Evolutionary conservation across 2,888 invertebrate genomes (phyloP).

Genomic region (Timema podura): DNA sequence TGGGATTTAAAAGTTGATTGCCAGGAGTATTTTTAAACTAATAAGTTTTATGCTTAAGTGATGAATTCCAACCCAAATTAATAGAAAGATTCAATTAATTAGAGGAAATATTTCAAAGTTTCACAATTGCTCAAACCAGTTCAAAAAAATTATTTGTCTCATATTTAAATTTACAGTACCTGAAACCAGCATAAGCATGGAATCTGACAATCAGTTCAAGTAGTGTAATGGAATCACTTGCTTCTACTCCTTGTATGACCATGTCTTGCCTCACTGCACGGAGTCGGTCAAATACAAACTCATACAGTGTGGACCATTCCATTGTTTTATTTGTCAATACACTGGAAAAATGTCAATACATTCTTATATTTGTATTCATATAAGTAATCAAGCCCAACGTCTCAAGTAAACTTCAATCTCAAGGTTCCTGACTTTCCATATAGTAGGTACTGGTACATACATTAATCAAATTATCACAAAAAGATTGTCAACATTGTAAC

Average conservation of each 20-base stretch:
- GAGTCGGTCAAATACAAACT: slow-evolving; percentile 72
- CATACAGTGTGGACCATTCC: slow-evolving; percentile 58
- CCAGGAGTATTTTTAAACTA: too few species aligned
- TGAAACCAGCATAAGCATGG: slow-evolving; percentile 65
- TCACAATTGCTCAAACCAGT: too few species aligned
- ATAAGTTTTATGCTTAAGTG: too few species aligned
- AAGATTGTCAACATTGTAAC: too few species aligned
- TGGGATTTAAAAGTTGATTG: too few species aligned
- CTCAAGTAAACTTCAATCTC: not conserved
- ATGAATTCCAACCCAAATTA: too few species aligned
- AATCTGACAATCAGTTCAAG: slow-evolving; percentile 74
- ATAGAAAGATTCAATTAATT: too few species aligned
- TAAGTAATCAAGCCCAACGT: not conserved
- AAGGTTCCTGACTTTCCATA: not conserved
- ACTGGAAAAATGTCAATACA: slow-evolving; percentile 39
- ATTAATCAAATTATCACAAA: too few species aligned
- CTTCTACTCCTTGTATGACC: slow-evolving; percentile 63
- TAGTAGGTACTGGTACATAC: not conserved
- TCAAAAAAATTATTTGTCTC: too few species aligned
- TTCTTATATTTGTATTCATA: too few species aligned
- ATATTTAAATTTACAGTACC: slow-evolving; percentile 40
- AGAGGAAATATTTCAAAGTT: too few species aligned
- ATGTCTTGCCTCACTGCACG: slow-evolving; percentile 74
- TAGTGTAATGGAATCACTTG: slow-evolving; percentile 52
- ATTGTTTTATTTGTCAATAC: slow-evolving; percentile 43